Evolutionary conservation across 2,113 vertebrate genomes (phyloP).

Genomic region (Pseudopipra pipra): DNA sequence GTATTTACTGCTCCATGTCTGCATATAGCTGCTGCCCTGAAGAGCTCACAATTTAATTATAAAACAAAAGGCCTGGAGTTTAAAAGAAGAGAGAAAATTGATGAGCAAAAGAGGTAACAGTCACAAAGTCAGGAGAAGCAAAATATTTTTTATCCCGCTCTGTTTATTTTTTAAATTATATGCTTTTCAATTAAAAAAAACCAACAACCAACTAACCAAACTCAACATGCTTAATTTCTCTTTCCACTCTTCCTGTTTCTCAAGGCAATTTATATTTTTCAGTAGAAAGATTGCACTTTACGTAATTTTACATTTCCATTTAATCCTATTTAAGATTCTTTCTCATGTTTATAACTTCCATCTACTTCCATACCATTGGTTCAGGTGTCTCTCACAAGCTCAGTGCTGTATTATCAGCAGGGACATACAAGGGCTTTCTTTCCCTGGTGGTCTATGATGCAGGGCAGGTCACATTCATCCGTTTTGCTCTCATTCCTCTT

Average conservation of each 20-base stretch:
- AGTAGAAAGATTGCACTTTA: background rate
- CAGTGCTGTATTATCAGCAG: background rate
- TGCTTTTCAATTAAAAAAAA: background rate
- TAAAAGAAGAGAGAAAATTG: background rate
- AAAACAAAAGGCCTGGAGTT: background rate
- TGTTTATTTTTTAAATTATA: background rate
- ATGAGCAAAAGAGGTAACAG: background rate
- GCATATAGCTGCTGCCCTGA: constrained; percentile 20
- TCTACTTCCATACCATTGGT: background rate
- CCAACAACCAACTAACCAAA: background rate
- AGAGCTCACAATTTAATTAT: constrained; percentile 27
- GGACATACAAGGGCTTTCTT: background rate
- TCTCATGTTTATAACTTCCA: background rate
- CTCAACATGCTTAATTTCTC: background rate
- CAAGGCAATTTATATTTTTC: background rate
- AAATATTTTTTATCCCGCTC: background rate
- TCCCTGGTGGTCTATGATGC: background rate
- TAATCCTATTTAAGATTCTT: background rate
- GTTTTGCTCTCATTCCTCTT: background rate
- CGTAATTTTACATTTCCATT: background rate
- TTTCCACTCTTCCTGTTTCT: background rate
- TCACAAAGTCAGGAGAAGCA: background rate
- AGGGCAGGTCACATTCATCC: background rate
- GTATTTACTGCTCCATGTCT: constrained; percentile 30
- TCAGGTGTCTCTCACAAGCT: background rate